phyloP scores from a whole-genome alignment of 2,888 invertebrate species.

The Meiosimyza decipiens region DNA sequence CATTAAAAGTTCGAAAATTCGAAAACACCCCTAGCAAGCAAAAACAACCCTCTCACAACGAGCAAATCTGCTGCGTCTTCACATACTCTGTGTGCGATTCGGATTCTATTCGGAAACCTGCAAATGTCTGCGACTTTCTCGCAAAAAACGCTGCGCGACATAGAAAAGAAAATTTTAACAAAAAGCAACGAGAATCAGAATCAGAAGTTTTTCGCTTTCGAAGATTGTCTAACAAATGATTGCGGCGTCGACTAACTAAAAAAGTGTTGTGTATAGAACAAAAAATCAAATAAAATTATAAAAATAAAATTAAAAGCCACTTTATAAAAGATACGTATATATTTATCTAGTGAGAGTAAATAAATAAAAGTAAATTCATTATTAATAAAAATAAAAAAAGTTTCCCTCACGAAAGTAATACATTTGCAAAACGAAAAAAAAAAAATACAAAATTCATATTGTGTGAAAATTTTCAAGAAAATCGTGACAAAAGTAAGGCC shows the following conservation, averaged over 20 bases:
- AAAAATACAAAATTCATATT: no score
- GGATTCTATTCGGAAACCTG: conserved; percentile 16
- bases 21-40: conserved; percentile 24
- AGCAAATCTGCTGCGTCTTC: conserved; percentile 5
- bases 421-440: no score
- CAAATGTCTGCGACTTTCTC: conserved; percentile 14
- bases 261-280: conserved; percentile 9
- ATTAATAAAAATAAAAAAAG: not conserved
- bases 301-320: conserved; percentile 6
- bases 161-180: conserved; percentile 15
- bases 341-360: not conserved
- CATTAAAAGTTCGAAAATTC: conserved; percentile 19
- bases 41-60: conserved; percentile 23
- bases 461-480: not conserved
- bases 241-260: conserved; percentile 13
- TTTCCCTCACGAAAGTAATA: not conserved
- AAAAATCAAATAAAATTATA: conserved; percentile 6
- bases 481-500: conserved; percentile 3
- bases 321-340: not conserved
- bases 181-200: conserved; percentile 8
- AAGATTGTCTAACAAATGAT: conserved; percentile 28
- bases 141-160: conserved; percentile 1
- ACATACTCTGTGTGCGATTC: not conserved
- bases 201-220: conserved; percentile 28
- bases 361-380: not conserved